Percentiles rank a stretch among this genome's conserved stretches.
These are phyloP conservation scores for Ranitomeya imitator DNA, from an alignment of 2,113 vertebrate species.

Conservation along the genomic window DNA sequence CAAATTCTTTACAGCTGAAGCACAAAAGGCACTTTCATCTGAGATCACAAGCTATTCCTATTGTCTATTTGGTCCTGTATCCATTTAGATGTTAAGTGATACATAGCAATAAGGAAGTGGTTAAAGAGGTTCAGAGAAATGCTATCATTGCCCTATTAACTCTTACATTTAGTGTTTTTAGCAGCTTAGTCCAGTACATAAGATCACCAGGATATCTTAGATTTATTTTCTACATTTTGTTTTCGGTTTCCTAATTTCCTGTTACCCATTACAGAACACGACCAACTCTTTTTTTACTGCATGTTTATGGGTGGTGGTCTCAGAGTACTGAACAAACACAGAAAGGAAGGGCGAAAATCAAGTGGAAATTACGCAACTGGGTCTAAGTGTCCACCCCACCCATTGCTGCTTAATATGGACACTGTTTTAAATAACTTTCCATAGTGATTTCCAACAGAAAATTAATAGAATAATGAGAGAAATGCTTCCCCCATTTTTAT, in stretches of 20 bases:
- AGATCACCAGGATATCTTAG: not conserved
- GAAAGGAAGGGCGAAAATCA: not conserved
- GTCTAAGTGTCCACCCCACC: not conserved
- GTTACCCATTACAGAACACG: not conserved
- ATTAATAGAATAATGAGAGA: too few relatives aligned
- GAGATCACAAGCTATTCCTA: not conserved
- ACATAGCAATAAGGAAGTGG: constrained; percentile 2
- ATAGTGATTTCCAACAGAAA: too few relatives aligned
- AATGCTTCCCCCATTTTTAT: too few relatives aligned
- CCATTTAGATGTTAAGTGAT: constrained; percentile 17
- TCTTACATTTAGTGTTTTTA: not conserved
- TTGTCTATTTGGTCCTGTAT: constrained; percentile 4
- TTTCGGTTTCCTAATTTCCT: not conserved
- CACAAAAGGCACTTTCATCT: constrained; percentile 40
- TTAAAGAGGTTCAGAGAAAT: not conserved
- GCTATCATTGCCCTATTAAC: not conserved
- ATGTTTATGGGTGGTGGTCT: not conserved
- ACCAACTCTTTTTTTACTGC: not conserved
- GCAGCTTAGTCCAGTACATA: not conserved
- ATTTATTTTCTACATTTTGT: not conserved
- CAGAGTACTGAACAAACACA: not conserved
- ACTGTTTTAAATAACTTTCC: too few relatives aligned
- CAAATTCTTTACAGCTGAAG: not conserved
- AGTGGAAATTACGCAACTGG: not conserved
- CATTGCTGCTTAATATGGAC: not conserved